These are phyloP conservation scores for Synergus umbraculus DNA, from an alignment of 2,888 invertebrate species.

Conservation along the genomic window DNA sequence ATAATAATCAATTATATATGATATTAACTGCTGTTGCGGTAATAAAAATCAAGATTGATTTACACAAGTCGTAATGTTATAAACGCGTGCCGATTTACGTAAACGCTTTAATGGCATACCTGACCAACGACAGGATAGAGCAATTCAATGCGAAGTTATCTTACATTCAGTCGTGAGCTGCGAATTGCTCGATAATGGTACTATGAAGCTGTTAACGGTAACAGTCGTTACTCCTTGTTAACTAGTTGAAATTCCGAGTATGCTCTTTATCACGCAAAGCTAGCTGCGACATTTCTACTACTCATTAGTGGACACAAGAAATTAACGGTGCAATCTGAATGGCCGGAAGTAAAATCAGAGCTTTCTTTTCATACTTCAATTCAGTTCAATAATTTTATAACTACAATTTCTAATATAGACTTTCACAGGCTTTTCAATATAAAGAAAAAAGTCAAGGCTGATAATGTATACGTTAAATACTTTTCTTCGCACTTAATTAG, in stretches of 20 bases:
- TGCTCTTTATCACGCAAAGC: background rate
- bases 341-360: too few relatives aligned
- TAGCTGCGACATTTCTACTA: background rate
- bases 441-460: too few relatives aligned
- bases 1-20: too few relatives aligned
- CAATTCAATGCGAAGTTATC: constrained; percentile 64
- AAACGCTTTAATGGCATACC: constrained; percentile 52
- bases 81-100: constrained; percentile 53
- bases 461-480: too few relatives aligned
- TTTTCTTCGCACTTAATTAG: too few relatives aligned
- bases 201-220: constrained; percentile 54
- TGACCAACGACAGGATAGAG: constrained; percentile 62
- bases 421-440: too few relatives aligned
- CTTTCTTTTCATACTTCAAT: too few relatives aligned
- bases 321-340: background rate
- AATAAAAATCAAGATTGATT: background rate
- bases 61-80: constrained; percentile 45
- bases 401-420: too few relatives aligned
- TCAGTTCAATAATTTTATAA: too few relatives aligned
- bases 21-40: background rate
- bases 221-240: constrained; percentile 56
- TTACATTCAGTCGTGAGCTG: constrained; percentile 56
- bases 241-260: constrained; percentile 45
- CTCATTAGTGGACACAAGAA: background rate
- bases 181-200: constrained; percentile 62